These are phyloP conservation scores for Hirtodrosophila histrioides DNA, from an alignment of 2,888 invertebrate genomes.

Conservation along the genomic window DNA sequence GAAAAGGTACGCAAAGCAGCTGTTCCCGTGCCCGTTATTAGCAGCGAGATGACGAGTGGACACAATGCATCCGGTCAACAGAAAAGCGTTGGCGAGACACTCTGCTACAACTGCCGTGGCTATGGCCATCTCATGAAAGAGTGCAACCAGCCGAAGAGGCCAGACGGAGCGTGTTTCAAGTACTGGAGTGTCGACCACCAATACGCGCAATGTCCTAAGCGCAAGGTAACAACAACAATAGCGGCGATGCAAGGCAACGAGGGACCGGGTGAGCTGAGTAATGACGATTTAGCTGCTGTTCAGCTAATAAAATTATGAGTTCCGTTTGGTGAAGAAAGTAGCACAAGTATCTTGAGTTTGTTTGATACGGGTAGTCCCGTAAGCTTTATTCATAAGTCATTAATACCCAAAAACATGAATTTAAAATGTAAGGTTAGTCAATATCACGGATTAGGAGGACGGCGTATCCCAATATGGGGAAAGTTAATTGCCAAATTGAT, in stretches of 20 bases:
- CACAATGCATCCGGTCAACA: too few species aligned
- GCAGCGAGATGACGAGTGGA: too few species aligned
- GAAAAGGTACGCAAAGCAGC: neutral
- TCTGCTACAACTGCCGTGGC: too few species aligned
- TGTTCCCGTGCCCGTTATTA: neutral
- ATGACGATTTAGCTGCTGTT: neutral
- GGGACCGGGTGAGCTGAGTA: neutral
- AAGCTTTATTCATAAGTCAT: neutral
- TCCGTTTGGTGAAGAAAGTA: neutral
- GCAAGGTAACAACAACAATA: neutral
- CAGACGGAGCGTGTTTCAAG: neutral
- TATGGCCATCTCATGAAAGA: neutral
- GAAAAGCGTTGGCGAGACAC: too few species aligned
- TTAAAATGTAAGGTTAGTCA: neutral
- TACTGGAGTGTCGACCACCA: slow-evolving; percentile 1
- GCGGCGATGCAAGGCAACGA: neutral
- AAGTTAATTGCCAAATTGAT: too few species aligned
- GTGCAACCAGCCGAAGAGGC: neutral
- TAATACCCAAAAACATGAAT: neutral
- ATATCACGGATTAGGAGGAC: too few species aligned
- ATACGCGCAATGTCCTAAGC: neutral
- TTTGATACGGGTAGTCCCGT: neutral
- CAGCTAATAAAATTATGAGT: neutral
- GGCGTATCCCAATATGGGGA: too few species aligned
- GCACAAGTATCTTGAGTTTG: neutral